Evolutionary conservation across 2,797 vertebrate species (phyloP).

Genomic region (Danio kyathit): DNA sequence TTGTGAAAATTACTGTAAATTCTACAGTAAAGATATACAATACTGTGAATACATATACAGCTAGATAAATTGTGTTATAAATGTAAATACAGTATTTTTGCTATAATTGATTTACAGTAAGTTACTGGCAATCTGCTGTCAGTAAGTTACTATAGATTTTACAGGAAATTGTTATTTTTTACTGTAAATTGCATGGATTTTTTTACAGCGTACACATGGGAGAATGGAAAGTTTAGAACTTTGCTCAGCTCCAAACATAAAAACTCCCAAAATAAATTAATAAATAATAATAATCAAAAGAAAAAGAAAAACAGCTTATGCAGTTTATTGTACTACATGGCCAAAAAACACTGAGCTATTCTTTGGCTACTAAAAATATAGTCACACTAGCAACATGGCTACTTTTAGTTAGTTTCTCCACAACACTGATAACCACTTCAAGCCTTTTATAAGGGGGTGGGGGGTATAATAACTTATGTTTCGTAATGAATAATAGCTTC

Average conservation of each 20-base stretch:
- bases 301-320: too few relatives aligned
- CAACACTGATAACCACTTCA: conserved; percentile 5
- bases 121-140: too few relatives aligned
- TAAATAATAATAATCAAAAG: too few relatives aligned
- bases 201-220: background rate
- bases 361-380: background rate
- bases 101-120: too few relatives aligned
- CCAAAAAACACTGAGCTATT: background rate
- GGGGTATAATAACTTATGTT: conserved; percentile 86
- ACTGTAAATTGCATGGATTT: too few relatives aligned
- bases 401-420: background rate
- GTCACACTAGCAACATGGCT: background rate
- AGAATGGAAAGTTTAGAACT: background rate
- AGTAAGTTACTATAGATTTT: too few relatives aligned
- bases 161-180: too few relatives aligned
- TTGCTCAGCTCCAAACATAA: background rate
- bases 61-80: too few relatives aligned
- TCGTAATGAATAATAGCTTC: conserved; percentile 99
- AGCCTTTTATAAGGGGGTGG: conserved; percentile 7
- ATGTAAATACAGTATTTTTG: too few relatives aligned
- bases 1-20: too few relatives aligned
- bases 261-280: background rate
- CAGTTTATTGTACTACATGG: background rate
- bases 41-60: too few relatives aligned
- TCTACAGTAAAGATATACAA: too few relatives aligned